Conservation (phyloP, 2,113 vertebrate genomes). For the Tachuris rubrigastra region DNA sequence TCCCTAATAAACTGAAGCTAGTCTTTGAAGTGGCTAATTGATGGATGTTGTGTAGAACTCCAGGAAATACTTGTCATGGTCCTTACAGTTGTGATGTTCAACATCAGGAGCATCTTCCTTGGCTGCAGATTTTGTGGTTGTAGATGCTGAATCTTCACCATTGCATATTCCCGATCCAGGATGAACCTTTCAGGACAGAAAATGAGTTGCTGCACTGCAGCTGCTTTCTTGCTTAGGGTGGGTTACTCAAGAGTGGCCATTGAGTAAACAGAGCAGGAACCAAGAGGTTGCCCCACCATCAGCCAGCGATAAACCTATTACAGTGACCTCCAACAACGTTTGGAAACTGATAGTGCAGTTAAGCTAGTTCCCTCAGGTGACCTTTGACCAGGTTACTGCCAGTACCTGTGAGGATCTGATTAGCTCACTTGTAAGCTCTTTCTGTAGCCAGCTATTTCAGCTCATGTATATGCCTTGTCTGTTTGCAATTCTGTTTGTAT, state of each 20-base stretch:
- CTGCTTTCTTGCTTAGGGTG: background rate
- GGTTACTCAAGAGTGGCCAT: background rate
- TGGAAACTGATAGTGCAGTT: background rate
- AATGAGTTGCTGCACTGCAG: background rate
- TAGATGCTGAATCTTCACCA: background rate
- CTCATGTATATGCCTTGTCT: background rate
- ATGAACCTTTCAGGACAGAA: background rate
- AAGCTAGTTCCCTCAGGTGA: background rate
- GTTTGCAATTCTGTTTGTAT: background rate
- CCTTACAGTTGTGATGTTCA: background rate
- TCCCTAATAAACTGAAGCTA: background rate
- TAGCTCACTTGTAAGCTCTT: background rate
- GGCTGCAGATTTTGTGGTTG: background rate
- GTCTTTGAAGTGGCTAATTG: background rate
- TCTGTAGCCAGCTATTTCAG: background rate
- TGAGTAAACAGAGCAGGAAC: background rate
- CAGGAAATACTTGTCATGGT: background rate
- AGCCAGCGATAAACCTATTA: accelerated
- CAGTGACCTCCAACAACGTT: background rate
- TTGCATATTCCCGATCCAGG: background rate
- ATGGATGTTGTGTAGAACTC: background rate
- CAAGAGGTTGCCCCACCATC: background rate
- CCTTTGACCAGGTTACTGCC: background rate
- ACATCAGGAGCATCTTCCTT: background rate
- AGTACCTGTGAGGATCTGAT: background rate